Conservation (phyloP, 1,140 invertebrate species). For the Drosophila elegans region DNA sequence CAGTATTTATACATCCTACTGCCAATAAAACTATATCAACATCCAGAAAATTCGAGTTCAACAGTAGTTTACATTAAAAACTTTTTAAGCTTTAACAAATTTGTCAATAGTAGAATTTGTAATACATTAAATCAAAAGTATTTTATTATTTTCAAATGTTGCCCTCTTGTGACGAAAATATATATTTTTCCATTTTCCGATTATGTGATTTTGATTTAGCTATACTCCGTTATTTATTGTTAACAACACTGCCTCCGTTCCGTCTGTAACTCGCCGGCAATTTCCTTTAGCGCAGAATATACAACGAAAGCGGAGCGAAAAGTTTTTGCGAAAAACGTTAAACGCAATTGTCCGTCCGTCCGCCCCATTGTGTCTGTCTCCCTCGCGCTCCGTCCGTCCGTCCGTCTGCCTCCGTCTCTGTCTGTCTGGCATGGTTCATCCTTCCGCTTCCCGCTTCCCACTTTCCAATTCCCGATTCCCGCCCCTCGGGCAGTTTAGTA, state of each 20-base stretch:
- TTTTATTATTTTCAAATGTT: too few species aligned
- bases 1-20: too few species aligned
- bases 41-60: too few species aligned
- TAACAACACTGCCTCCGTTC: constrained; percentile 40
- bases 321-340: constrained; percentile 81
- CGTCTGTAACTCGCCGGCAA: constrained; percentile 43
- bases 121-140: too few species aligned
- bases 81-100: too few species aligned
- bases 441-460: constrained; percentile 65
- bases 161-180: too few species aligned
- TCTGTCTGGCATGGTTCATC: constrained; percentile 67
- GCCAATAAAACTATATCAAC: too few species aligned
- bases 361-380: constrained; percentile 32
- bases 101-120: too few species aligned
- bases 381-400: constrained; percentile 24
- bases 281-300: constrained; percentile 55
- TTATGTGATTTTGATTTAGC: not conserved
- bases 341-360: constrained; percentile 68
- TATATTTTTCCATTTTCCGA: too few species aligned
- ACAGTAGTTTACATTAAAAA: too few species aligned
- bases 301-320: constrained; percentile 70
- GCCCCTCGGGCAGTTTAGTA: constrained; percentile 69
- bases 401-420: constrained; percentile 39
- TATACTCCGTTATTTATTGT: constrained; percentile 3
- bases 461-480: constrained; percentile 17